Base-by-base conservation (phyloP, 2,888 invertebrate genomes). In the Watsonalla binaria region DNA sequence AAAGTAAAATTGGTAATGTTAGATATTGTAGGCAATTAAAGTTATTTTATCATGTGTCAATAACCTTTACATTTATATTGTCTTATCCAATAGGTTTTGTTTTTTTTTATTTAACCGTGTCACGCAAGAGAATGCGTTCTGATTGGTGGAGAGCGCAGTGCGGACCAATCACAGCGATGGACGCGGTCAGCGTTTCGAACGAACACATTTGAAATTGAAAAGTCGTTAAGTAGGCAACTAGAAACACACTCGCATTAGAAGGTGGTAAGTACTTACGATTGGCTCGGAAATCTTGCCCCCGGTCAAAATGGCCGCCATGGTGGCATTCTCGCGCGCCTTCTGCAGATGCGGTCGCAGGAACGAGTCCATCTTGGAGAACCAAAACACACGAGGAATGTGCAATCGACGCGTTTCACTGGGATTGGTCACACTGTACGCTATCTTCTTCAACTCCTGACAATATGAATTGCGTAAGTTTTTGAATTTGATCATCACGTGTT, bases 401-500 rank as follows among this genome's bases (percentile, higher is more conserved):
- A 66, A 45, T 9, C 69, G 60, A 39, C 47, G 6, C 34, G 51
- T 0, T 58, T 61, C 54, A 45, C 58, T 52, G 7, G 61, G 53
- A 49, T 46, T 49, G 48, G 11, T 51, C 37, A 46, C 9, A 9
- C 69, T 73, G 5, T 63, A 53, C 7, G 66, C 64, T 0, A 84
- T 75, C 67, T 84, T 86, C 66, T 75, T 80, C 58, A 81, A 42
- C 63, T 84, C 84, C 62, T 84, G 85, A 39, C 75, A 75, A 53
- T 84, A 86, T 0, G 81, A 79, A 54, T 80, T 81, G 45, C 85
- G 61, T 4, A 86, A 47, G 48, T 83, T 87, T 62, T 80, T 86
- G 46, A 85, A 80, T 65, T 87, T 87, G 45, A 74, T 72, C 24
- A 74, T 55, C 0, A 83, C 84, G 53, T 84, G 80, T n/a, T 62